Evolutionary conservation across 1,140 invertebrate genomes (phyloP).

Genomic region (Agraylea sexmaculata): DNA sequence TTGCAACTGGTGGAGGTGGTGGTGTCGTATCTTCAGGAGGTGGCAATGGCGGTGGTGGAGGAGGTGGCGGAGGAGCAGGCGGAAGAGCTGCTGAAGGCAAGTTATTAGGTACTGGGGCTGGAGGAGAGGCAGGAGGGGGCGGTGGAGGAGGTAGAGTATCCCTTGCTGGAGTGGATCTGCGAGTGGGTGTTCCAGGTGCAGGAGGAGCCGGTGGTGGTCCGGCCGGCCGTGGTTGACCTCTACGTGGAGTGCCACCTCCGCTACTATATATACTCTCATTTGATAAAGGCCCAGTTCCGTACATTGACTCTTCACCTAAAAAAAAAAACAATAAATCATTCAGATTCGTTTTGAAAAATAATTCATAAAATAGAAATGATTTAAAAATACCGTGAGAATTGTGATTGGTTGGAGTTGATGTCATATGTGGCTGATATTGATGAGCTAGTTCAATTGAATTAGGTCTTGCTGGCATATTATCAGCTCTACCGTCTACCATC

Average conservation of each 20-base stretch:
- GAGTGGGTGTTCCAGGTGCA: constrained; percentile 42
- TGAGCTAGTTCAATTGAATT: constrained; percentile 38
- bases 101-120: constrained; percentile 27
- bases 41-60: constrained; percentile 52
- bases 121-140: constrained; percentile 39
- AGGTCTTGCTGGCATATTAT: constrained; percentile 30
- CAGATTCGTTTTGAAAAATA: neutral
- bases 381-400: constrained; percentile 32
- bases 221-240: constrained; percentile 57
- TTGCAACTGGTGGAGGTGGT: constrained; percentile 31
- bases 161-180: constrained; percentile 27
- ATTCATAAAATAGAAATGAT: neutral
- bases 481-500: constrained; percentile 30
- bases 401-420: constrained; percentile 30
- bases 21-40: constrained; percentile 26
- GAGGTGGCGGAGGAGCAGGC: constrained; percentile 37
- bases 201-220: constrained; percentile 80
- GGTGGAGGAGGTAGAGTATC: constrained; percentile 22
- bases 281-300: constrained; percentile 28
- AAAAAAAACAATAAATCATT: neutral
- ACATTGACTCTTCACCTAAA: constrained; percentile 18
- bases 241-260: constrained; percentile 42
- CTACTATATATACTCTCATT: constrained; percentile 42
- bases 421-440: constrained; percentile 32
- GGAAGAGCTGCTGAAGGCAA: constrained; percentile 33